Evolutionary conservation across 2,113 vertebrate species (phyloP).

Genomic region (Catharus fuscescens): DNA sequence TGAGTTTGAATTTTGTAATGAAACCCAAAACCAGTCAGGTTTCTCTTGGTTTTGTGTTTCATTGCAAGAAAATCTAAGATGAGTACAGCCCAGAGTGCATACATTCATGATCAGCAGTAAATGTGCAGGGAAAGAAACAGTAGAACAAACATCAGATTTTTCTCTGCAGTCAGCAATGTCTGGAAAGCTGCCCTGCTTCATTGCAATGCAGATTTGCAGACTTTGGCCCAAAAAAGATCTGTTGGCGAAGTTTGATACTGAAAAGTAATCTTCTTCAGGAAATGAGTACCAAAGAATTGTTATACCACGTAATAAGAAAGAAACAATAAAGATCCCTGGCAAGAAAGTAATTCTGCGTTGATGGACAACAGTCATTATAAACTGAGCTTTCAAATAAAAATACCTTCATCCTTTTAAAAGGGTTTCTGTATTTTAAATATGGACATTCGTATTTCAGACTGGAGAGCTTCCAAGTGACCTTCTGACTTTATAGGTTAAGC

Average conservation of each 20-base stretch:
- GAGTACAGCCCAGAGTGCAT: background rate
- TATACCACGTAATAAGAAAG: slow-evolving; percentile 73
- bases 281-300: slow-evolving; percentile 75
- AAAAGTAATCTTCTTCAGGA: slow-evolving; percentile 80
- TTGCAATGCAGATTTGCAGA: slow-evolving; percentile 54
- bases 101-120: slow-evolving; percentile 43
- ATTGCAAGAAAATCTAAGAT: slow-evolving; percentile 33
- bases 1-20: slow-evolving; percentile 39
- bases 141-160: slow-evolving; percentile 41
- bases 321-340: slow-evolving; percentile 72
- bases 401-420: slow-evolving; percentile 58
- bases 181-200: slow-evolving; percentile 51
- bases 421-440: slow-evolving; percentile 75
- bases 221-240: slow-evolving; percentile 54
- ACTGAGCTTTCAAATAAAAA: slow-evolving; percentile 73
- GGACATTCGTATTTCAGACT: slow-evolving; percentile 67
- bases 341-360: slow-evolving; percentile 65
- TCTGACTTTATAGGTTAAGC: slow-evolving; percentile 53
- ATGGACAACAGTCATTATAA: slow-evolving; percentile 71
- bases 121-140: slow-evolving; percentile 32
- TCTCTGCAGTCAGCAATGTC: slow-evolving; percentile 12
- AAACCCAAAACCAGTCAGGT: slow-evolving; percentile 42
- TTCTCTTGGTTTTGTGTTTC: slow-evolving; percentile 68
- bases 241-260: slow-evolving; percentile 71
- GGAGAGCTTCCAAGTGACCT: slow-evolving; percentile 69